A percentile compares a stretch with the other conserved stretches of the same genome.
Evolutionary conservation across 2,797 vertebrate genomes (phyloP).

Genomic region (Trachops cirrhosus): DNA sequence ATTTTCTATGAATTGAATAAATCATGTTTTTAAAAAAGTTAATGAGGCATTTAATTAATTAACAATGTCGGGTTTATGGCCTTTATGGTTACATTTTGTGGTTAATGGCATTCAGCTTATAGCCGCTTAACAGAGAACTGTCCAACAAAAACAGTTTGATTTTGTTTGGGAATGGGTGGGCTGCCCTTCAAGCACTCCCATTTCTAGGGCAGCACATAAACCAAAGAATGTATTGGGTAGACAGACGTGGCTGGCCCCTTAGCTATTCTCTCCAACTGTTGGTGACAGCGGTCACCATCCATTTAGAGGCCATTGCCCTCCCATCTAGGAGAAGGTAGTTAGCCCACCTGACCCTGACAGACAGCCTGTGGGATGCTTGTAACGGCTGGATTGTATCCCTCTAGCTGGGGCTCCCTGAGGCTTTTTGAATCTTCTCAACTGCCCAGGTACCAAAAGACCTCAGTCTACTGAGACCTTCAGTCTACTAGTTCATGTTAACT

Average conservation of each 20-base stretch:
- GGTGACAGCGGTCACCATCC: background rate
- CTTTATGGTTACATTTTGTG: conserved; percentile 85
- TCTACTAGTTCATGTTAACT: background rate
- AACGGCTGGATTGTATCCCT: background rate
- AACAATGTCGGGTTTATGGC: conserved; percentile 85
- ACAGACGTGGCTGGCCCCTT: background rate
- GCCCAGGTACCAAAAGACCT: background rate
- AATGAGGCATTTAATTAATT: conserved; percentile 89
- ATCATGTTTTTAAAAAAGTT: conserved; percentile 85
- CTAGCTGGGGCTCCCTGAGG: background rate
- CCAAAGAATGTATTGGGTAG: background rate
- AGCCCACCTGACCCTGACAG: background rate
- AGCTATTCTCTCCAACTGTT: background rate
- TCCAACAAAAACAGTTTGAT: conserved; percentile 74
- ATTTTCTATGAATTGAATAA: conserved; percentile 86
- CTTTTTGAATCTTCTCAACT: background rate
- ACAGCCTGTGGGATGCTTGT: background rate
- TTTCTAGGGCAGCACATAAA: conserved; percentile 1
- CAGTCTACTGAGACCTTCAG: background rate
- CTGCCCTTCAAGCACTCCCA: conserved; percentile 21
- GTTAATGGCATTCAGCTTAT: conserved; percentile 84
- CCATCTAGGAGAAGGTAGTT: background rate
- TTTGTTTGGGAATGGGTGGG: conserved; percentile 75
- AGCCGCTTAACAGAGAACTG: conserved; percentile 79
- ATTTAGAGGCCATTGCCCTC: background rate